Percentiles rank a stretch among this genome's conserved stretches.
Conservation (phyloP, 2,888 invertebrate species). For the Pedicia rivosa region DNA sequence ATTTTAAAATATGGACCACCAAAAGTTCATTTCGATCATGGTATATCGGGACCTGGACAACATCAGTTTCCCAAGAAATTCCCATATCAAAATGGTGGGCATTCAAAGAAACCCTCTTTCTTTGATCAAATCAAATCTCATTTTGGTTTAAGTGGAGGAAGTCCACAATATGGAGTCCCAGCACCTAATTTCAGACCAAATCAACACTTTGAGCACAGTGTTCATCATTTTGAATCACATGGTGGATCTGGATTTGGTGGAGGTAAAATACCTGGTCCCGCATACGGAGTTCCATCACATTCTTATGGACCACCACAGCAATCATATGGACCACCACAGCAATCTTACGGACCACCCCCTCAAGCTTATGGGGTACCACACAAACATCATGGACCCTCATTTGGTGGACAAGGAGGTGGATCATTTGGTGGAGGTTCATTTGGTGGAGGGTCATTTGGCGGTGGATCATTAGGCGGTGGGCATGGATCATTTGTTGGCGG, state of each 20-base stretch:
- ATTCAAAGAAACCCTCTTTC: slow-evolving; percentile 12
- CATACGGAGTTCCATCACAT: slow-evolving; percentile 17
- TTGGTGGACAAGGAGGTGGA: slow-evolving; percentile 19
- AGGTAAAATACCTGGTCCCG: too few relatives aligned
- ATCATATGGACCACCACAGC: slow-evolving; percentile 16
- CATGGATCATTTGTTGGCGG: slow-evolving; percentile 3
- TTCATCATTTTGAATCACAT: too few relatives aligned
- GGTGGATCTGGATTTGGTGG: background rate
- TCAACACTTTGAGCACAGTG: too few relatives aligned
- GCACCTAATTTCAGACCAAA: too few relatives aligned
- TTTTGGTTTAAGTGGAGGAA: slow-evolving; percentile 23
- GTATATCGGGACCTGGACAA: slow-evolving; percentile 13
- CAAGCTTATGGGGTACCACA: slow-evolving; percentile 21
- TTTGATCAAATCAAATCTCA: slow-evolving; percentile 28
- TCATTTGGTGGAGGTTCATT: slow-evolving; percentile 4
- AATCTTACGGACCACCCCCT: slow-evolving; percentile 23
- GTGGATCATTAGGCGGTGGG: slow-evolving; percentile 23
- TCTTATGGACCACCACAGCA: slow-evolving; percentile 29
- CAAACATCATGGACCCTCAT: slow-evolving; percentile 14
- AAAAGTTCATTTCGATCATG: slow-evolving; percentile 31
- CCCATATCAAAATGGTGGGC: background rate
- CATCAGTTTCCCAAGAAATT: background rate
- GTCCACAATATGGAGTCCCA: too few relatives aligned
- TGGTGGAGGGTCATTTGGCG: slow-evolving; percentile 3
- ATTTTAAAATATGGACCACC: slow-evolving; percentile 34